phyloP scores from a whole-genome alignment of 2,113 vertebrate genomes.

The Phyllopteryx taeniolatus region DNA sequence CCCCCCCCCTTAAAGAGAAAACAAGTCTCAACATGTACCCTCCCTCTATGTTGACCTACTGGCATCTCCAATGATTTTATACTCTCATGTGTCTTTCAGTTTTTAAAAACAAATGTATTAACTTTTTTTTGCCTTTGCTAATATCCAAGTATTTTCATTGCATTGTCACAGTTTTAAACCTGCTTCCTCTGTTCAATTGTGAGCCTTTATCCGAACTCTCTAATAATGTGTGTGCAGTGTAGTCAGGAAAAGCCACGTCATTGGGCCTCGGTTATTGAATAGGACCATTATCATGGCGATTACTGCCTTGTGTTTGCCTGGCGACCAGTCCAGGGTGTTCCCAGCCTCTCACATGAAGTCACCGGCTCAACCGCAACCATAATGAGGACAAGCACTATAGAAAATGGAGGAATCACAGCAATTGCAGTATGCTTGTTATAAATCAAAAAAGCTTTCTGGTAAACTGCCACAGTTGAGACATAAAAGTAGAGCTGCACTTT shows the following conservation, averaged over 20 bases:
- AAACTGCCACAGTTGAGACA: no score
- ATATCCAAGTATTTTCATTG: background rate
- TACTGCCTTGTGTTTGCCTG: no score
- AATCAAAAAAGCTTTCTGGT: background rate
- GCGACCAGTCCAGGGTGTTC: no score
- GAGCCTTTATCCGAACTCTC: background rate
- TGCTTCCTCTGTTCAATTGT: background rate
- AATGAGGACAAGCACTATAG: no score
- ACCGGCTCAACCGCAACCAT: no score
- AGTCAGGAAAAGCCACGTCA: background rate
- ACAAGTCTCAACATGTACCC: constrained; percentile 42
- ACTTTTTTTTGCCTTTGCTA: background rate
- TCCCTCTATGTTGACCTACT: constrained; percentile 5
- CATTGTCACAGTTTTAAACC: background rate
- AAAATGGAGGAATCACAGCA: no score
- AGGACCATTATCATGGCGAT: background rate
- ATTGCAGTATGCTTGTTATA: background rate
- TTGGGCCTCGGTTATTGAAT: background rate
- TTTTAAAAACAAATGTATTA: background rate
- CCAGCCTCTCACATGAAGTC: no score
- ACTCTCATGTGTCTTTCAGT: no score
- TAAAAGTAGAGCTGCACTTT: no score
- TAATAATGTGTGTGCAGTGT: background rate
- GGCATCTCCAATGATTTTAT: background rate
- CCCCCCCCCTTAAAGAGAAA: constrained; percentile 25